Evolutionary conservation across 1,140 invertebrate species (phyloP).

Genomic region (Globodera rostochiensis): DNA sequence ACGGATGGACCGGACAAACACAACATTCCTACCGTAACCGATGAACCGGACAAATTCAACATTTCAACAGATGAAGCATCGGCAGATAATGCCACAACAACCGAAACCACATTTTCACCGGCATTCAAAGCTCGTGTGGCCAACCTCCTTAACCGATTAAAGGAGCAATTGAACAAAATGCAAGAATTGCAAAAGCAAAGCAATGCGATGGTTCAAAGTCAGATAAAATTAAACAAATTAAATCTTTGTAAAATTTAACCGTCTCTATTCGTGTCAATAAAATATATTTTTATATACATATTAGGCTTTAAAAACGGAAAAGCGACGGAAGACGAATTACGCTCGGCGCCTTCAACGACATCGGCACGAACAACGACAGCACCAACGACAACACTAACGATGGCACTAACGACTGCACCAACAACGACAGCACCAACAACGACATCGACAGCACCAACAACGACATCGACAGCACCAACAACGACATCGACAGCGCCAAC

Average conservation of each 20-base stretch:
- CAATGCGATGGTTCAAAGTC: background rate
- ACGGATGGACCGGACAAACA: background rate
- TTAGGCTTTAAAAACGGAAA: background rate
- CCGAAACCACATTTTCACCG: constrained; percentile 3
- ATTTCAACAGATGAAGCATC: background rate
- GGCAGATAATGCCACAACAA: background rate
- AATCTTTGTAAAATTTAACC: too few species aligned
- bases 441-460: background rate
- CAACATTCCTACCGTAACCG: background rate
- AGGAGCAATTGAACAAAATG: constrained; percentile 23
- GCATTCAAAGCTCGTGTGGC: constrained; percentile 21
- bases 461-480: background rate
- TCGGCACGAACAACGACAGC: background rate
- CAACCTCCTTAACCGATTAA: constrained; percentile 22
- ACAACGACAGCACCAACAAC: background rate
- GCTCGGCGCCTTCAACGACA: too few species aligned
- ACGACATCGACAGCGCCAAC: background rate
- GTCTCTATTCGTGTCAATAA: background rate
- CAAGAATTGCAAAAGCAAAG: constrained; percentile 14
- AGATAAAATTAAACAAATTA: background rate
- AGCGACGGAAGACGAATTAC: background rate
- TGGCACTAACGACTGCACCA: background rate
- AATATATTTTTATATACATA: background rate
- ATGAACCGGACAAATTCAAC: background rate
- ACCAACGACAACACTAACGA: background rate